Conservation (phyloP, 2,888 invertebrate species). For the Cerceris ruficornis region DNA sequence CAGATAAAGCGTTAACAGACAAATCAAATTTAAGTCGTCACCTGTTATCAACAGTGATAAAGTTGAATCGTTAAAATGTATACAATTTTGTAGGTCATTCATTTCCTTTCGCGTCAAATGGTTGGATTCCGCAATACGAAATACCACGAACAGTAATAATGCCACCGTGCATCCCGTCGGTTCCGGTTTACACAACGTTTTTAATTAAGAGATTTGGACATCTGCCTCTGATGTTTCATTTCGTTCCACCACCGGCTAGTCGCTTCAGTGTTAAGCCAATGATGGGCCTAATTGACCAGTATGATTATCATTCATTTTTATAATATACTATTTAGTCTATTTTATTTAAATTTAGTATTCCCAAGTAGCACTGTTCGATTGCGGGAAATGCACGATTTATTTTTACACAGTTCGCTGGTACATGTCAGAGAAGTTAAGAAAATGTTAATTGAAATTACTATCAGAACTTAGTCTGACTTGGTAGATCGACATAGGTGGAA, state of each 20-base stretch:
- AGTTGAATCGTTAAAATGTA: too few species aligned
- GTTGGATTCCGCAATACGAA: slow-evolving; percentile 73
- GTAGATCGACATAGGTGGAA: too few species aligned
- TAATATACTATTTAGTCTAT: background rate
- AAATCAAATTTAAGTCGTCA: too few species aligned
- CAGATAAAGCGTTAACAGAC: too few species aligned
- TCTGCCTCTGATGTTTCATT: slow-evolving; percentile 80
- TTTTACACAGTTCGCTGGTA: too few species aligned
- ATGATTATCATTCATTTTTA: slow-evolving; percentile 14
- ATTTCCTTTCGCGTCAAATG: slow-evolving; percentile 56
- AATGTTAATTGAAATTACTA: too few species aligned
- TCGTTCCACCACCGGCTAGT: slow-evolving; percentile 79
- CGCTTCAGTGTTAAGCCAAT: slow-evolving; percentile 81
- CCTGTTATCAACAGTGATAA: too few species aligned
- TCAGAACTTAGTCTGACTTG: too few species aligned
- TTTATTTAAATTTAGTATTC: too few species aligned
- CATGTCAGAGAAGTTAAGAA: too few species aligned
- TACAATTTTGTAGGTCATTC: slow-evolving; percentile 67
- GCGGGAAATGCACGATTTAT: too few species aligned
- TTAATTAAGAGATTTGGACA: slow-evolving; percentile 77
- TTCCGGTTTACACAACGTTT: slow-evolving; percentile 78
- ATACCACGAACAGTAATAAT: slow-evolving; percentile 72
- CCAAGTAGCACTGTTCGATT: too few species aligned
- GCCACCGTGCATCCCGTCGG: slow-evolving; percentile 73
- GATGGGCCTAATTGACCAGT: slow-evolving; percentile 79